A percentile compares a stretch with the other conserved stretches of the same genome.
Conservation (phyloP, 2,797 vertebrate species). For the Lacerta agilis region DNA sequence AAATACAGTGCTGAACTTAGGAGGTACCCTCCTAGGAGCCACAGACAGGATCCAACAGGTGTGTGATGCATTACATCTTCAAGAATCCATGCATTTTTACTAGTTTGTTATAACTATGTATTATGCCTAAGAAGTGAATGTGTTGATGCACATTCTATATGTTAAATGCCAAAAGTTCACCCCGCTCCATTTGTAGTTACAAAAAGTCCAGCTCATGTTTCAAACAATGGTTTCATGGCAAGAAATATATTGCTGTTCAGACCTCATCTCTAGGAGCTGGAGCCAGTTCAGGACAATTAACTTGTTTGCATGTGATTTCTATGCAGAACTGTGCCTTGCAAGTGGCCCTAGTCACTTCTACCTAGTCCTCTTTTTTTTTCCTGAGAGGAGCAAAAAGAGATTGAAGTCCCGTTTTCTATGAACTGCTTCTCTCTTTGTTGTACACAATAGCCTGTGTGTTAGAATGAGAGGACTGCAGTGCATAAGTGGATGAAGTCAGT, state of each 20-base stretch:
- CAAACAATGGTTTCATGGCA: neutral
- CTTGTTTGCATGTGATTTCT: neutral
- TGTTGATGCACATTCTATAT: neutral
- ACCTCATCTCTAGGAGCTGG: neutral
- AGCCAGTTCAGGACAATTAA: neutral
- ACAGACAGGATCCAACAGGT: neutral
- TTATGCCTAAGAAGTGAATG: neutral
- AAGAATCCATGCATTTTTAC: neutral
- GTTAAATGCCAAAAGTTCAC: too few relatives aligned
- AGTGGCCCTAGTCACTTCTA: conserved; percentile 2
- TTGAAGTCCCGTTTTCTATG: neutral
- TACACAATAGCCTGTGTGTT: neutral
- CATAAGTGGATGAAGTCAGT: neutral
- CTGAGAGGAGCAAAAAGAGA: conserved; percentile 5
- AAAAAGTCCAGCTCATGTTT: neutral
- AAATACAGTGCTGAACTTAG: neutral
- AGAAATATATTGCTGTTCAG: neutral
- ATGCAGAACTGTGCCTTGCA: neutral
- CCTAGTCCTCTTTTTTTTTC: neutral
- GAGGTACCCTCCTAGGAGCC: too few relatives aligned
- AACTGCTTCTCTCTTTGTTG: conserved; percentile 4
- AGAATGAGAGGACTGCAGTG: fast-evolving
- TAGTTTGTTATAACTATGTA: neutral
- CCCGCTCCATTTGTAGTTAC: neutral
- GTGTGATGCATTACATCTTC: neutral